A percentile compares a stretch with the other conserved stretches of the same genome.
These are phyloP conservation scores for Leptopterna dolabrata DNA, from an alignment of 2,888 invertebrate species.

Conservation along the genomic window DNA sequence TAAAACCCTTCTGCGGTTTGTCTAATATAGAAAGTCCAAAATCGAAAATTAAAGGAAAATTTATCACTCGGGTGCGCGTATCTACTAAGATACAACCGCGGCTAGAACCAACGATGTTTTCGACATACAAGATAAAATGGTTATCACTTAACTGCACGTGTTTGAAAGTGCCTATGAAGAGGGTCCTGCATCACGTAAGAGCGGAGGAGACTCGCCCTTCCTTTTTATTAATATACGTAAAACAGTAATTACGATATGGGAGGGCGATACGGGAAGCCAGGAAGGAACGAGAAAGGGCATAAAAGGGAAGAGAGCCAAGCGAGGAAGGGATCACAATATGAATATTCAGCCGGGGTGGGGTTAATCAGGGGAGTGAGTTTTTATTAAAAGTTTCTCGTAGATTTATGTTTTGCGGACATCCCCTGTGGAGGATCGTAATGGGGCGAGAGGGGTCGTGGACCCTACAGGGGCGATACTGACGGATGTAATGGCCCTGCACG, in stretches of 20 bases:
- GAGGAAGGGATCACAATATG: slow-evolving; percentile 44
- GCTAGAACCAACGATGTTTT: neutral
- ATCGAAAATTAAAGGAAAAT: no score
- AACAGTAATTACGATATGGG: slow-evolving; percentile 46
- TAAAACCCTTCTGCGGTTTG: no score
- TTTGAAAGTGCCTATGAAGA: neutral
- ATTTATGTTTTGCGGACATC: slow-evolving; percentile 55
- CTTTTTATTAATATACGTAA: slow-evolving; percentile 45
- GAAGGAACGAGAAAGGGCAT: slow-evolving; percentile 25
- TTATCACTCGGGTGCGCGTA: no score
- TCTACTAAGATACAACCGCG: no score
- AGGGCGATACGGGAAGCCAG: slow-evolving; percentile 16
- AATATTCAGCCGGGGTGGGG: slow-evolving; percentile 53
- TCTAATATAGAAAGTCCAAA: no score
- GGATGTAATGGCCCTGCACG: slow-evolving; percentile 21
- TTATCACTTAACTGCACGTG: slow-evolving; percentile 45
- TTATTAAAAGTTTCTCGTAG: slow-evolving; percentile 55
- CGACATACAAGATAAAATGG: neutral
- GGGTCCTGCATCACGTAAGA: slow-evolving; percentile 27
- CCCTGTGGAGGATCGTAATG: slow-evolving; percentile 47
- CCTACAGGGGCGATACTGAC: neutral
- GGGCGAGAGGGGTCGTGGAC: slow-evolving; percentile 17
- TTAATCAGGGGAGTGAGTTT: slow-evolving; percentile 55
- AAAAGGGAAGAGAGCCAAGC: slow-evolving; percentile 8
- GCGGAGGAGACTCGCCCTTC: neutral